Base-by-base conservation (phyloP, 2,797 vertebrate species). In the Microhierax caerulescens region DNA sequence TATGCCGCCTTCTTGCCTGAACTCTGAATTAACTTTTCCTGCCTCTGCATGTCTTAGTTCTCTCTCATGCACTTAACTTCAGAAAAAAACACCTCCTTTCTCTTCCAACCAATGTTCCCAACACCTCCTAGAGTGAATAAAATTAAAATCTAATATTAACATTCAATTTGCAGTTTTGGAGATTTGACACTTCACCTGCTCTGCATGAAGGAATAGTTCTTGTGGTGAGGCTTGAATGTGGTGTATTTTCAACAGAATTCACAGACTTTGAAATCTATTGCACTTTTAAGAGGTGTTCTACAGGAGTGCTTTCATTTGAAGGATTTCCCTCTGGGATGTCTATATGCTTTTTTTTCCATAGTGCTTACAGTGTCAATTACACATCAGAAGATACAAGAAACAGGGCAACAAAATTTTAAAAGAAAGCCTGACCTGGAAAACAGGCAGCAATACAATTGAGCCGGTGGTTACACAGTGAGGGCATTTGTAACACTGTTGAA, bases 81-180 rank as follows among this genome's bases (percentile, higher is more conserved):
- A 86, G 53, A 82, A 78, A 47, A 73, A 73, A 93, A 50, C 25
- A 82, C 16, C 39, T 63, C 11, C 34, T 78, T 93, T 79, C 53
- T 69, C 13, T 65, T 65, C 47, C 4, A 19, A 17, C 47, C 48
- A 18, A 4, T 57, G 80, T 78, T 89, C 32, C 21, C 45, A 13
- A 85, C 70, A 59, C 54, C 34, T 94, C 68, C 70, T 69, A 56
- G 43, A 87, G 74, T 69, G 77, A 91, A 73, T 32, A 79, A 45
- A 87, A 85, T 91, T 87, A 85, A 70, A 82, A 79, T 81, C 45
- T 85, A 61, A 34, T 84, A 36, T 69, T 91, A 48, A 69, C 51
- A 23, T 81, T 72, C 65, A 65, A 4, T 93, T 92, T 81, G 30
- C 23, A 45, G 0, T 73, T 92, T 81, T 89, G 63, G 67, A 76